phyloP scores from a whole-genome alignment of 2,888 invertebrate genomes.

The Oeneis ivallda region DNA sequence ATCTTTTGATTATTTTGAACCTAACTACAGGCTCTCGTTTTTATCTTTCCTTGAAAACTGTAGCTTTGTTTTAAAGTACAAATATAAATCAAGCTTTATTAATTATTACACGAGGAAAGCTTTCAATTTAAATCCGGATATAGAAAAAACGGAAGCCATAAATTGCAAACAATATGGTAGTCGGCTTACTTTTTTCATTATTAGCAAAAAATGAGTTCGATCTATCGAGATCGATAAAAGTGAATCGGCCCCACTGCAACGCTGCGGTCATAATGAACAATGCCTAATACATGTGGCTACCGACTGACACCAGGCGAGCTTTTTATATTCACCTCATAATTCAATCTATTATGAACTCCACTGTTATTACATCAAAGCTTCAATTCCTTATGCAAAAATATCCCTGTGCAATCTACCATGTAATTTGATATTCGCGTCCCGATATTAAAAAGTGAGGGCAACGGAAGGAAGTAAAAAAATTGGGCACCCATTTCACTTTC shows the following conservation, averaged over 20 bases:
- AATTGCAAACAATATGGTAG: constrained; percentile 69
- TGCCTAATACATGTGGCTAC: constrained; percentile 76
- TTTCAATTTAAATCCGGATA: constrained; percentile 58
- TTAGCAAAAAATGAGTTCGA: constrained; percentile 56
- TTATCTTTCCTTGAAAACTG: no score
- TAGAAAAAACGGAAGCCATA: constrained; percentile 68
- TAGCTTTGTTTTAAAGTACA: background rate
- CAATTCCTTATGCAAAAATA: constrained; percentile 33
- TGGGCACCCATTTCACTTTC: constrained; percentile 74
- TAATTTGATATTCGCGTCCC: constrained; percentile 78
- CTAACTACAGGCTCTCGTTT: no score
- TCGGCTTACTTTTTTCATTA: constrained; percentile 54
- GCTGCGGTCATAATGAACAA: constrained; percentile 73
- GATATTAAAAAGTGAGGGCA: constrained; percentile 74
- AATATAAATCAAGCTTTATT: background rate
- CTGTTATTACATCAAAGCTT: constrained; percentile 21
- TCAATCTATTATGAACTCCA: constrained; percentile 47
- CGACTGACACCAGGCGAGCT: constrained; percentile 62
- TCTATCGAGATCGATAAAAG: constrained; percentile 67
- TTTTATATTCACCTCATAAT: constrained; percentile 26
- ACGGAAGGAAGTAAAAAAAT: constrained; percentile 80
- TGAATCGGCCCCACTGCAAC: constrained; percentile 51
- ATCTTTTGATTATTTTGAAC: no score
- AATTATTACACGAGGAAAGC: constrained; percentile 11
- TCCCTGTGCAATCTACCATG: constrained; percentile 47